Conservation (phyloP, 2,797 vertebrate species). For the Thunnus albacares region DNA sequence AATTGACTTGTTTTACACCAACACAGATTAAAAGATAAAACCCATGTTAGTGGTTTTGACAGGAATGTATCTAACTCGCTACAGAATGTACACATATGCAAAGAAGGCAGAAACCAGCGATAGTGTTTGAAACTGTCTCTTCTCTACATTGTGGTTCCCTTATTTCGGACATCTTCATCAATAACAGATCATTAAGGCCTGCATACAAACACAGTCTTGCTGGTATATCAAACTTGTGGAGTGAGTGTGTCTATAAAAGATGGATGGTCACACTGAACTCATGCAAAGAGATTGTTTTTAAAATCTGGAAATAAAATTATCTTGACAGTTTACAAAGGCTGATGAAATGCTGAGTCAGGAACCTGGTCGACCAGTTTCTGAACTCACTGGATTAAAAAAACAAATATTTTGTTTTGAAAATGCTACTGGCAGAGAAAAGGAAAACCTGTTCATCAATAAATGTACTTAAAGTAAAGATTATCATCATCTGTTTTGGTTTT, state of each 20-base stretch:
- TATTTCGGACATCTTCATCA: not conserved
- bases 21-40: constrained; percentile 1
- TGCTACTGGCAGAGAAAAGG: not conserved
- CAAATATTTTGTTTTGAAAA: constrained; percentile 64
- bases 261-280: not conserved
- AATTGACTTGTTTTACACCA: constrained; percentile 3
- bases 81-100: not conserved
- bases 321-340: not conserved
- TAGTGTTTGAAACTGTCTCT: not conserved
- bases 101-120: not conserved
- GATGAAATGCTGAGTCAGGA: not conserved
- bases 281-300: constrained; percentile 4
- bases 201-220: constrained; percentile 24
- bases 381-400: constrained; percentile 28
- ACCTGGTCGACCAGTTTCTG: not conserved
- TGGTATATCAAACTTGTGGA: not conserved
- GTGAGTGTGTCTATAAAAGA: not conserved
- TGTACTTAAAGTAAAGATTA: not conserved
- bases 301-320: not conserved
- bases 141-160: not conserved
- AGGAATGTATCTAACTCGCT: constrained; percentile 17
- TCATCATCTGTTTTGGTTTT: not conserved
- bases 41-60: not conserved
- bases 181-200: not conserved
- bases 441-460: constrained; percentile 1